phyloP scores from a whole-genome alignment of 2,113 vertebrate genomes.

The Microcebus lehilahytsara region DNA sequence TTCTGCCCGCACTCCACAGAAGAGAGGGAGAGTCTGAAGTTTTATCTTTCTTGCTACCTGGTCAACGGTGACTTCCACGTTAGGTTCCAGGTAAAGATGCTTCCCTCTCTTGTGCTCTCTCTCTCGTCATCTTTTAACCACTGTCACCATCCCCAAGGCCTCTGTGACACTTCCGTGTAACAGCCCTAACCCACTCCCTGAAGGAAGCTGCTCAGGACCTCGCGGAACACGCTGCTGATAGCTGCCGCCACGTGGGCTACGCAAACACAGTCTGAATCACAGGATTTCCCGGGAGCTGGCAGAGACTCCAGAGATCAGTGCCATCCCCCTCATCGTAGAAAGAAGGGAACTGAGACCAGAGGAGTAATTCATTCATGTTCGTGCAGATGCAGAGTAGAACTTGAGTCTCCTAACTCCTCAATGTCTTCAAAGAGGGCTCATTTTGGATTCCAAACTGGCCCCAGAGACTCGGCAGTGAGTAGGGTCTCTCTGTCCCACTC shows the following conservation, averaged over 20 bases:
- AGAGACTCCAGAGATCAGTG: background rate
- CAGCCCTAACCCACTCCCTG: background rate
- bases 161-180: background rate
- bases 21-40: background rate
- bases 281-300: background rate
- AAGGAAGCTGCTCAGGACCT: background rate
- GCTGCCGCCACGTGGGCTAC: background rate
- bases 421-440: background rate
- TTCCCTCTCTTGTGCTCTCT: background rate
- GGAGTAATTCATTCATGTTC: background rate
- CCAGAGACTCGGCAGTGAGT: background rate
- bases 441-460: background rate
- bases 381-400: background rate
- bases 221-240: background rate
- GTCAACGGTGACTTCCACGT: background rate
- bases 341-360: background rate
- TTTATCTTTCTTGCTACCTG: background rate
- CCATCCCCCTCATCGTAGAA: background rate
- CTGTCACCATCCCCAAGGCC: background rate
- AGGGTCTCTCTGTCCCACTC: background rate
- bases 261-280: background rate
- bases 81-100: background rate
- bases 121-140: background rate
- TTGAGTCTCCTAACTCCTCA: background rate
- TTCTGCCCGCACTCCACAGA: background rate